phyloP scores from a whole-genome alignment of 2,797 vertebrate species.

The Propithecus deckenii region DNA sequence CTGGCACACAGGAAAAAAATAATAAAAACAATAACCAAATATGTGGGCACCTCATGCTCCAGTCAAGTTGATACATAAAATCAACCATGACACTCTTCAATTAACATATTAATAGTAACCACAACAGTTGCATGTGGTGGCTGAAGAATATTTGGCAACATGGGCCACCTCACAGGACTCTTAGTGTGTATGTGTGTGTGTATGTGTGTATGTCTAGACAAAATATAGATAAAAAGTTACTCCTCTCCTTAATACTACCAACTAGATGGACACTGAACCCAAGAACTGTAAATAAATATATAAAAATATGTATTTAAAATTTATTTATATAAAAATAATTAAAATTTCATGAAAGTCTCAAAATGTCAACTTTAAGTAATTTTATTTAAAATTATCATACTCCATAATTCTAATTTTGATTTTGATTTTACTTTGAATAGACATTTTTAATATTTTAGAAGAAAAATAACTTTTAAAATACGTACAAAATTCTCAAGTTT shows the following conservation, averaged over 20 bases:
- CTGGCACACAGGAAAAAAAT: background rate
- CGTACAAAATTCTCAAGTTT: too few relatives aligned
- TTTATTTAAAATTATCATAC: background rate
- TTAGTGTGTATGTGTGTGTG: background rate
- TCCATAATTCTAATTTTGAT: background rate
- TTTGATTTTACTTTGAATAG: background rate
- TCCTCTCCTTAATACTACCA: background rate
- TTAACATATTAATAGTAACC: too few relatives aligned
- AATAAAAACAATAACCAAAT: background rate
- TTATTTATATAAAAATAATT: background rate
- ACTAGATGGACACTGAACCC: too few relatives aligned
- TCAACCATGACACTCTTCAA: background rate
- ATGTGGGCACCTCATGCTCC: background rate
- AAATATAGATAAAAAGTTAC: background rate
- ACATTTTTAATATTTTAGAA: background rate
- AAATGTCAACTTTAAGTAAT: background rate
- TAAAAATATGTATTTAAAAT: background rate
- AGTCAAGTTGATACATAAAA: background rate
- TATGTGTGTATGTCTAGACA: background rate
- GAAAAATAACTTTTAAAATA: too few relatives aligned
- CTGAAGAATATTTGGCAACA: background rate
- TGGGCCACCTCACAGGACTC: background rate
- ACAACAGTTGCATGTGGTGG: background rate
- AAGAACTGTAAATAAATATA: background rate
- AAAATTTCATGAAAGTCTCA: background rate